Evolutionary conservation across 2,797 vertebrate species (phyloP).

Genomic region (Rhinophrynus dorsalis): DNA sequence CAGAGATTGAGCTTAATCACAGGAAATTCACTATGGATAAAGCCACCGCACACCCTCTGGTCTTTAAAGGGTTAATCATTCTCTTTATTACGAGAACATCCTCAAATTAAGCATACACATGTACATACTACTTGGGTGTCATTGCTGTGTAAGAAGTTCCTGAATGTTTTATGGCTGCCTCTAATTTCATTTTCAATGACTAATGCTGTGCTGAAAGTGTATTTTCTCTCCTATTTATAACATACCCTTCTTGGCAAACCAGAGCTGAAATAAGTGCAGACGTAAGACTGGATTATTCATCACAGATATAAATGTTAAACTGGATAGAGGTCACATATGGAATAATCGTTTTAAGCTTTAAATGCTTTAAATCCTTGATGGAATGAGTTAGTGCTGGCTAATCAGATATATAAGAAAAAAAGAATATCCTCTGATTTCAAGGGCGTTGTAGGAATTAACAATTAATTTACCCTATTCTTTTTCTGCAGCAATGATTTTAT

Average conservation of each 20-base stretch:
- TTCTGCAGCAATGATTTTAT: too few relatives aligned
- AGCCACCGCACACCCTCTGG: too few relatives aligned
- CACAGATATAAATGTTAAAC: not conserved
- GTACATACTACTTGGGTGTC: not conserved
- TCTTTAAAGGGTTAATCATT: too few relatives aligned
- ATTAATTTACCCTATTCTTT: too few relatives aligned
- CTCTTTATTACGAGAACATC: not conserved
- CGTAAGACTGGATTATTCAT: not conserved
- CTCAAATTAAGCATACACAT: not conserved
- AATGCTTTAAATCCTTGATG: not conserved
- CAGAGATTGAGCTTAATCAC: too few relatives aligned
- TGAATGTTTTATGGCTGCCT: constrained; percentile 1
- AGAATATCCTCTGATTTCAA: not conserved
- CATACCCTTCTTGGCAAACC: not conserved
- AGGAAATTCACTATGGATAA: too few relatives aligned
- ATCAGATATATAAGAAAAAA: not conserved
- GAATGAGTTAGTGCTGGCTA: not conserved
- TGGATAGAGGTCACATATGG: not conserved
- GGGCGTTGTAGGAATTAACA: not conserved
- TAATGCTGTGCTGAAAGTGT: not conserved
- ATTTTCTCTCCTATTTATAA: not conserved
- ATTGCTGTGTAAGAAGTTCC: not conserved
- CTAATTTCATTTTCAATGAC: not conserved
- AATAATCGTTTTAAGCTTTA: not conserved
- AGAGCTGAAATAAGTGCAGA: not conserved